phyloP scores from a whole-genome alignment of 2,113 vertebrate genomes.

The Ptilorrhoa leucosticta region DNA sequence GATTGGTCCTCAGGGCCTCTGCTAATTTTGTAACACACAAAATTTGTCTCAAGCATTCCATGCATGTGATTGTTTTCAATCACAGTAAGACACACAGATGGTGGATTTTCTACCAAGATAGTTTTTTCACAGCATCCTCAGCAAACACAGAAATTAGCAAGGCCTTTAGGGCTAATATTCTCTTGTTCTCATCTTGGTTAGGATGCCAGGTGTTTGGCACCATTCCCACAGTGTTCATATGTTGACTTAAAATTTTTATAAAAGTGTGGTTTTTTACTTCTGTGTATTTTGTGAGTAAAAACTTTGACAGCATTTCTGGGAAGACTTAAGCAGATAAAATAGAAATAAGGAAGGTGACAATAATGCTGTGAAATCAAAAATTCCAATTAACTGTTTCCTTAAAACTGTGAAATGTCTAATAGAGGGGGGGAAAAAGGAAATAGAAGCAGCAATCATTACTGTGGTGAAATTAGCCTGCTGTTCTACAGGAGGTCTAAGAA shows the following conservation, averaged over 20 bases:
- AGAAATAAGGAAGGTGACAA: neutral
- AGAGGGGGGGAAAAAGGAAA: neutral
- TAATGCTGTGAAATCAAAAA: neutral
- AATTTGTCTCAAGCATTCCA: neutral
- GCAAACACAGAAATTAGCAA: neutral
- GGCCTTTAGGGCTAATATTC: neutral
- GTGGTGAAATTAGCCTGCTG: neutral
- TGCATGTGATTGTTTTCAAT: neutral
- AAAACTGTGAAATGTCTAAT: neutral
- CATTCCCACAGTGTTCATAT: neutral
- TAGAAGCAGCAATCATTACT: neutral
- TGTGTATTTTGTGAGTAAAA: neutral
- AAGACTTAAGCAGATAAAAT: neutral
- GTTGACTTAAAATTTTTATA: neutral
- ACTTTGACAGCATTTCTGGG: neutral
- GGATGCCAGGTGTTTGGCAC: neutral
- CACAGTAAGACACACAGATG: neutral
- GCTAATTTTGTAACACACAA: neutral
- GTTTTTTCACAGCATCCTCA: neutral
- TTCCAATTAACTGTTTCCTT: neutral
- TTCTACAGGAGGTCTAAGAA: neutral
- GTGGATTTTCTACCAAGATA: neutral
- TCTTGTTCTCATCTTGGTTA: neutral
- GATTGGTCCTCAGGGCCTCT: neutral
- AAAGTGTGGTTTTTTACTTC: neutral